Evolutionary conservation across 2,113 vertebrate genomes (phyloP).

Genomic region (Pseudorectes ferrugineus): DNA sequence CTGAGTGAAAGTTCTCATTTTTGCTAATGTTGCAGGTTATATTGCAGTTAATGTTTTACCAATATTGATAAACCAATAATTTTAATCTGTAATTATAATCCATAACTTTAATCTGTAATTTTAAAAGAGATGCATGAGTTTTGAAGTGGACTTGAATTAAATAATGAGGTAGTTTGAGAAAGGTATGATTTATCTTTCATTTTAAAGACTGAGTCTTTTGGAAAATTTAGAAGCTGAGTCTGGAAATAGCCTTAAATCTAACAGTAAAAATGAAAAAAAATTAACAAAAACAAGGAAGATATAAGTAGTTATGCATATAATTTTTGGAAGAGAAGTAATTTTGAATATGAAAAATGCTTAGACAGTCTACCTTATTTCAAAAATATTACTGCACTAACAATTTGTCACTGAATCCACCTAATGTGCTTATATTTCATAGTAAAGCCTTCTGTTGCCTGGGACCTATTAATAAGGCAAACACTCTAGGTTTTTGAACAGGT

Average conservation of each 20-base stretch:
- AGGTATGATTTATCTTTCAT: neutral
- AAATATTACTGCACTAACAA: neutral
- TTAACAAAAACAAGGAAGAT: accelerated
- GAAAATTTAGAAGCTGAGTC: neutral
- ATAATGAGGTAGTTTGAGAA: neutral
- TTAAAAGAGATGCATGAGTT: neutral
- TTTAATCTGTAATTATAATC: neutral
- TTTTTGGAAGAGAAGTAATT: neutral
- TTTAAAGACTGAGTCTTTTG: neutral
- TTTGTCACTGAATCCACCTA: neutral
- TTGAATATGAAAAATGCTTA: neutral
- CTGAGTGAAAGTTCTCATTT: neutral
- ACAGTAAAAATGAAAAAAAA: neutral
- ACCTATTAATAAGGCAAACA: neutral
- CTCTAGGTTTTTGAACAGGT: neutral
- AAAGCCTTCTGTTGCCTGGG: neutral
- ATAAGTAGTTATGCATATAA: neutral
- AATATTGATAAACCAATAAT: neutral
- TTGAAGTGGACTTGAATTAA: neutral
- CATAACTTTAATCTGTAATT: neutral
- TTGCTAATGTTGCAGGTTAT: neutral
- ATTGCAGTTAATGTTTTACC: neutral
- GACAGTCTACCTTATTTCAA: neutral
- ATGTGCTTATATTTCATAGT: neutral
- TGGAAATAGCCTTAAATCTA: neutral